phyloP scores from a whole-genome alignment of 2,888 invertebrate genomes.

The Pseudococcus longispinus region DNA sequence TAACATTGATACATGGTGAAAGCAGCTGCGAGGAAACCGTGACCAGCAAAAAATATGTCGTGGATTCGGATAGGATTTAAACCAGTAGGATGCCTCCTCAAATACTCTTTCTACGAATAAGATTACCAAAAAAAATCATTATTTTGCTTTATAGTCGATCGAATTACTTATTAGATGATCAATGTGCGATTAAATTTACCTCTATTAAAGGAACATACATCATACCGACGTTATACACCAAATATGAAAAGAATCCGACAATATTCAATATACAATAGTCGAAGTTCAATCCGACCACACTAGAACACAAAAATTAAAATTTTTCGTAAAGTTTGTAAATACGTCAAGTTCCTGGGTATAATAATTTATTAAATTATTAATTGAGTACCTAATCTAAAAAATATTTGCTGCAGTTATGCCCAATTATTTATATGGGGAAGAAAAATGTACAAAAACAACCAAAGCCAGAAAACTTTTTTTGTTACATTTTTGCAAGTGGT shows the following conservation, averaged over 20 bases:
- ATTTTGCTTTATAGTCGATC: not conserved
- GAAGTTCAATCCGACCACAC: constrained; percentile 96
- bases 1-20: constrained; percentile 88
- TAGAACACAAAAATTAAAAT: constrained; percentile 64
- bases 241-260: constrained; percentile 90
- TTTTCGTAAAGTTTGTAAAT: not conserved
- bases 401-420: too few relatives aligned
- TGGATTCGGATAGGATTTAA: constrained; percentile 93
- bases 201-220: constrained; percentile 81
- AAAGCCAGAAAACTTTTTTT: too few relatives aligned
- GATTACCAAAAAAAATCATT: not conserved
- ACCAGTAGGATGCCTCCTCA: constrained; percentile 80
- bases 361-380: too few relatives aligned
- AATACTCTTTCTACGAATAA: constrained; percentile 78
- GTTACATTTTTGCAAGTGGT: too few relatives aligned
- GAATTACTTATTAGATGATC: not conserved
- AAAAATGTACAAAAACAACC: too few relatives aligned
- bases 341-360: too few relatives aligned
- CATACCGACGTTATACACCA: constrained; percentile 89
- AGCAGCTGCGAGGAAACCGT: constrained; percentile 84
- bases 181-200: constrained; percentile 64
- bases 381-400: too few relatives aligned
- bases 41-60: constrained; percentile 94
- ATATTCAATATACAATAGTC: constrained; percentile 91
- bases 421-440: too few relatives aligned